These are phyloP conservation scores for Blastobasis adustella DNA, from an alignment of 2,888 invertebrate genomes.

Conservation along the genomic window DNA sequence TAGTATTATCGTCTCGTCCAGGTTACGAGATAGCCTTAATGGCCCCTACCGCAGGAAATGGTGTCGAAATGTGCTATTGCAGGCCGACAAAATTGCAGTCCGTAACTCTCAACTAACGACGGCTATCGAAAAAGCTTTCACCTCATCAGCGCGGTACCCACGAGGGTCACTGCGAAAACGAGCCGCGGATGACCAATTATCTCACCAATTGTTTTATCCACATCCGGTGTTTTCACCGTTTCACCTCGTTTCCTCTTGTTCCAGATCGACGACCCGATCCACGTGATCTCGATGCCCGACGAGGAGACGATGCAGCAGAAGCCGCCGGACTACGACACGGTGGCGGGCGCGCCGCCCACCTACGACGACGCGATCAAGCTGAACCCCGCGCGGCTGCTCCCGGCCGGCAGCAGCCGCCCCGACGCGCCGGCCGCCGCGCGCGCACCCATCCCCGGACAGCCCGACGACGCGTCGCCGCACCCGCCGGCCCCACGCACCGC, in stretches of 20 bases:
- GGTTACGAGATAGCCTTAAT: too few species aligned
- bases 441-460: constrained; percentile 14
- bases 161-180: neutral
- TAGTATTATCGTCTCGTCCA: too few species aligned
- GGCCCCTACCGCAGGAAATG: too few species aligned
- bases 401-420: constrained; percentile 47
- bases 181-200: neutral
- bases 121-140: neutral
- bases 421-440: constrained; percentile 28
- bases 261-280: constrained; percentile 79
- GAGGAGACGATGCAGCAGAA: constrained; percentile 77
- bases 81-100: too few species aligned
- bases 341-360: constrained; percentile 80
- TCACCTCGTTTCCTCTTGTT: constrained; percentile 19
- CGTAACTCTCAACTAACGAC: too few species aligned
- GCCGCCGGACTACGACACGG: constrained; percentile 82
- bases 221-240: too few species aligned
- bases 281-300: constrained; percentile 78
- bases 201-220: too few species aligned
- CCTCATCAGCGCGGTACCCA: neutral
- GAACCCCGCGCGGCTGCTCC: constrained; percentile 74
- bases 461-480: constrained; percentile 23
- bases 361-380: constrained; percentile 84
- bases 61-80: too few species aligned
- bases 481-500: constrained; percentile 20